Evolutionary conservation across 1,140 invertebrate species (phyloP).

Genomic region (Cryptotermes secundus): DNA sequence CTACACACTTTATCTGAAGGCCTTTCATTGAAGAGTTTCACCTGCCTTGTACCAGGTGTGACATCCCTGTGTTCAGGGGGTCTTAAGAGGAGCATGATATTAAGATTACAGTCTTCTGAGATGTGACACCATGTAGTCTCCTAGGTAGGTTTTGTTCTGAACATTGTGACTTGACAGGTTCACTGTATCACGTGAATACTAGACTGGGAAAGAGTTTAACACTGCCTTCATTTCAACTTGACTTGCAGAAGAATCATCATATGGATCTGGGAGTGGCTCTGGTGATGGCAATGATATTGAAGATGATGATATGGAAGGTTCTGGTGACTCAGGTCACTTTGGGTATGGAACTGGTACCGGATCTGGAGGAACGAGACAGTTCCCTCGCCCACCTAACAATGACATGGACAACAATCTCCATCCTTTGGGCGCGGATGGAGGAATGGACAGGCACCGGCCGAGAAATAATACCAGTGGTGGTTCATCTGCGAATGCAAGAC

Average conservation of each 20-base stretch:
- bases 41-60: too few relatives aligned
- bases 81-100: too few relatives aligned
- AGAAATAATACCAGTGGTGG: background rate
- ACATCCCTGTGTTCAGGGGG: too few relatives aligned
- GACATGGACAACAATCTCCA: conserved; percentile 36
- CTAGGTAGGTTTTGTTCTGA: too few relatives aligned
- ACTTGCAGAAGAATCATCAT: conserved; percentile 32
- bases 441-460: background rate
- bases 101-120: too few relatives aligned
- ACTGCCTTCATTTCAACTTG: background rate
- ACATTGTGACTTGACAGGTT: too few relatives aligned
- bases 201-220: too few relatives aligned
- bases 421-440: background rate
- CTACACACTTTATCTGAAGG: too few relatives aligned
- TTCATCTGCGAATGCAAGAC: background rate
- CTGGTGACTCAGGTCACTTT: conserved; percentile 48
- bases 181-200: too few relatives aligned
- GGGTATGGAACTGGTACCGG: conserved; percentile 42
- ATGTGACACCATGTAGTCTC: too few relatives aligned
- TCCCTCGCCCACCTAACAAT: conserved; percentile 37
- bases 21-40: too few relatives aligned
- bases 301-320: conserved; percentile 52
- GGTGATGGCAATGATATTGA: conserved; percentile 52
- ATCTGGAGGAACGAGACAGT: conserved; percentile 40
- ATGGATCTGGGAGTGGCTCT: conserved; percentile 60